Conservation (phyloP, 2,888 invertebrate species). For the Parascotia fuliginaria region DNA sequence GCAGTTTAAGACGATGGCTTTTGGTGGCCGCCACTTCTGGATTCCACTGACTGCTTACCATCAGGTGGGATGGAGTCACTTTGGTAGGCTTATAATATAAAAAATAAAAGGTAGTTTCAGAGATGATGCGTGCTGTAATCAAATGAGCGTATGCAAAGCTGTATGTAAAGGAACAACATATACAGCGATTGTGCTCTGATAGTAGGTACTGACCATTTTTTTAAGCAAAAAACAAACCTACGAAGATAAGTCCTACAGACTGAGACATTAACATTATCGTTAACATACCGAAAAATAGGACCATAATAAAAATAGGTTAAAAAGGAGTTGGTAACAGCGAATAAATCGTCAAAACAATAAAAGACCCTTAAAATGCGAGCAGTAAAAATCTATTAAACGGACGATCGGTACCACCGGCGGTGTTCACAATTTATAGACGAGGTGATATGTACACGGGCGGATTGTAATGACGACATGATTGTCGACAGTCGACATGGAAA, state of each 20-base stretch:
- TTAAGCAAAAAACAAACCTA: no score
- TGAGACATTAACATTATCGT: constrained; percentile 32
- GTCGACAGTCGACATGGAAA: constrained; percentile 79
- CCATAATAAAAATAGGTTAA: constrained; percentile 29
- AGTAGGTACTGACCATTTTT: no score
- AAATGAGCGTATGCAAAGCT: no score
- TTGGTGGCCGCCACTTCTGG: no score
- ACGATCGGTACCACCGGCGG: constrained; percentile 74
- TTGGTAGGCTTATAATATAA: no score
- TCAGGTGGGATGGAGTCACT: no score
- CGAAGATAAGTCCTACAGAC: constrained; percentile 7
- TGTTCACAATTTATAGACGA: constrained; percentile 81
- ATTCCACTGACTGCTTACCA: no score
- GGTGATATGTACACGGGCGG: constrained; percentile 73
- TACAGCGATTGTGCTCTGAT: no score
- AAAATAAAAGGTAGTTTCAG: no score
- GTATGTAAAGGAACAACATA: no score
- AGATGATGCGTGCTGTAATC: no score
- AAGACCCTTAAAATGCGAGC: constrained; percentile 57
- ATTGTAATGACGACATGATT: constrained; percentile 83
- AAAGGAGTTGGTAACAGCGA: constrained; percentile 44
- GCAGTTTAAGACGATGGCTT: no score
- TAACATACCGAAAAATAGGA: constrained; percentile 29
- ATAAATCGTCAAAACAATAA: constrained; percentile 48
- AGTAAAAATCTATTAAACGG: constrained; percentile 76